Base-by-base conservation (phyloP, 1,140 invertebrate genomes). In the Eumeta japonica region DNA sequence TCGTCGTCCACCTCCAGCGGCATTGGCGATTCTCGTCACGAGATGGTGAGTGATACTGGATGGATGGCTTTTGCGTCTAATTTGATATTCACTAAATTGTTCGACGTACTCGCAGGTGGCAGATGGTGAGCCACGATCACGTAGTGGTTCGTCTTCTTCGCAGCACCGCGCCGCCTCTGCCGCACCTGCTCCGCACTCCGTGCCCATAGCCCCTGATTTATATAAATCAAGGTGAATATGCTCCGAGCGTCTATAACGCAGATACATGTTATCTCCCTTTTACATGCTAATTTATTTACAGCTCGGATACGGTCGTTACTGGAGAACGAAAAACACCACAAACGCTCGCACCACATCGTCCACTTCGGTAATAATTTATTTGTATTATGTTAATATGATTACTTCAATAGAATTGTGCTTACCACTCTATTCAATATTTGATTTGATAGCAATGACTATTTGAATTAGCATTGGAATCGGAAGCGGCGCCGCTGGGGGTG, bases 1-100 rank as follows among this genome's bases (percentile, higher is more conserved):
- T 64, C 85, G 83, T 33, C 49, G 18, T 52, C 53, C 37, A 45
- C 52, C 30, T 50, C 54, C 49, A 49, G 43, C 40, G 47, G 46
- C 36, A 34, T 50, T 28, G 46, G 41, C 10, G 54, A 55, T 45
- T 37, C 45, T 4, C 37, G 42, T n/a, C 45, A 39, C 14, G 51
- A 59, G 35, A 14, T 50, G 9, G 57, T 57, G 9, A 50, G 48
- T 46, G 16, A 9, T 4, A 14, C n/a, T n/a, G n/a, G n/a, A n/a
- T n/a, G n/a, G n/a, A n/a, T n/a, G n/a, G n/a, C n/a, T n/a, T n/a
- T 10, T 35, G n/a, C n/a, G n/a, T n/a, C n/a, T n/a, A n/a, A n/a
- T n/a, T n/a, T n/a, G n/a, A n/a, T n/a, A n/a, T n/a, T n/a, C n/a
- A n/a, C n/a, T n/a, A 1, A 11, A 15, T 13, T 0, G 10, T 28